Conservation (phyloP, 2,797 vertebrate genomes). For the Arremon brunneinucha region DNA sequence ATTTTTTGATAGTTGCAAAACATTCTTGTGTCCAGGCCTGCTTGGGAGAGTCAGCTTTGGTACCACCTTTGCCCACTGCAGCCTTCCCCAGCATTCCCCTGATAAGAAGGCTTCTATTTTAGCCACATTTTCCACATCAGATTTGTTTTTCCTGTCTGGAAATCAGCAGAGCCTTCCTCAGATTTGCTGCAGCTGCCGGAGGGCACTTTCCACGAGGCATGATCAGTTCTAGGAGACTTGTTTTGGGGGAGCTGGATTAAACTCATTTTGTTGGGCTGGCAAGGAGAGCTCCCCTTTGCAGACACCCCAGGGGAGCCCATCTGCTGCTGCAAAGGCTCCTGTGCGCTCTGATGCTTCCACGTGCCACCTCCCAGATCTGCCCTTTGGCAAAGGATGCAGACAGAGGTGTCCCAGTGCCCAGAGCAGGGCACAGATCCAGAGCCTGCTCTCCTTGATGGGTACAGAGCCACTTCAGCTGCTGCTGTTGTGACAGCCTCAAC, state of each 20-base stretch:
- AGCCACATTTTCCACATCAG: not conserved
- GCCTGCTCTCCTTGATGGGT: not conserved
- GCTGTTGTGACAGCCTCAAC: not conserved
- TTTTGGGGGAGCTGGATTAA: not conserved
- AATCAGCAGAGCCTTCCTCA: not conserved
- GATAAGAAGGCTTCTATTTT: not conserved
- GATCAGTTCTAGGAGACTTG: not conserved
- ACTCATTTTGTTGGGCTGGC: not conserved
- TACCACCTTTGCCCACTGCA: not conserved
- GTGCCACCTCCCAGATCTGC: not conserved
- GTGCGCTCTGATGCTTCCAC: rapidly evolving
- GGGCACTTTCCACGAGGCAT: not conserved
- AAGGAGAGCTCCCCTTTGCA: not conserved
- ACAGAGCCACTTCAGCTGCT: not conserved
- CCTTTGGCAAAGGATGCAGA: not conserved
- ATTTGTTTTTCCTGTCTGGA: not conserved
- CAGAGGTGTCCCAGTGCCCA: not conserved
- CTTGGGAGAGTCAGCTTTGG: not conserved
- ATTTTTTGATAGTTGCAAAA: not conserved
- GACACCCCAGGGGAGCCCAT: not conserved
- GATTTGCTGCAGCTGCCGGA: not conserved
- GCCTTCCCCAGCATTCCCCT: not conserved
- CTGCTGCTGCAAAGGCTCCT: not conserved
- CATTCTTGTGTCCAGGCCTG: not conserved
- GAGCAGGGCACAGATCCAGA: not conserved